phyloP scores from a whole-genome alignment of 2,113 vertebrate genomes.

The Nesogale talazaci region DNA sequence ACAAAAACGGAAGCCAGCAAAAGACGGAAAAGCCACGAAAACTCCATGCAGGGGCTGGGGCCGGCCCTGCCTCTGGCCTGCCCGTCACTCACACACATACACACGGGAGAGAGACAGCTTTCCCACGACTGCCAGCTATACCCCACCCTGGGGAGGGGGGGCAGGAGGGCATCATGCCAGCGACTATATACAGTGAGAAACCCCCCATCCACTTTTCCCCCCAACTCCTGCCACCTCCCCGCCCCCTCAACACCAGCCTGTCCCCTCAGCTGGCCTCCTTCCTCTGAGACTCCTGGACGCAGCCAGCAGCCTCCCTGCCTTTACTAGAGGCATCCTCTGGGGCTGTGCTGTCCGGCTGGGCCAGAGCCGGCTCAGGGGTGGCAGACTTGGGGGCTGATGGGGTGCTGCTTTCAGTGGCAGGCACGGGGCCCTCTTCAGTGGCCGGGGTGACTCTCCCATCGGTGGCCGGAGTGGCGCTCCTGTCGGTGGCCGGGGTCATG shows the following conservation, averaged over 20 bases:
- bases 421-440: conserved; percentile 76
- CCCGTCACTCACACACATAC: conserved; percentile 71
- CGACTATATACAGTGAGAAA: conserved; percentile 87
- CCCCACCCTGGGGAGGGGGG: conserved; percentile 75
- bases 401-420: conserved; percentile 73
- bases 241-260: conserved; percentile 36
- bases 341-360: conserved; percentile 80
- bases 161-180: conserved; percentile 90
- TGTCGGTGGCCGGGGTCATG: conserved; percentile 76
- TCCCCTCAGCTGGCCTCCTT: conserved; percentile 90
- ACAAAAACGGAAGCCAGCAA: conserved; percentile 79
- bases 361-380: conserved; percentile 69
- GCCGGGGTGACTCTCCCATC: conserved; percentile 75
- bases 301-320: conserved; percentile 85
- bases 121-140: conserved; percentile 70
- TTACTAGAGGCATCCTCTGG: conserved; percentile 86
- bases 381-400: conserved; percentile 69
- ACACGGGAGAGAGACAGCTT: conserved; percentile 77
- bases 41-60: conserved; percentile 85
- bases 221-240: conserved; percentile 58
- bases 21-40: conserved; percentile 75
- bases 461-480: conserved; percentile 74
- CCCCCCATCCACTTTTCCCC: conserved; percentile 70
- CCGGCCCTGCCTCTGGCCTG: conserved; percentile 75
- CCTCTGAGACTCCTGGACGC: conserved; percentile 80